Base-by-base conservation (phyloP, 2,113 vertebrate species). In the Cyprinodon brontotheroides region DNA sequence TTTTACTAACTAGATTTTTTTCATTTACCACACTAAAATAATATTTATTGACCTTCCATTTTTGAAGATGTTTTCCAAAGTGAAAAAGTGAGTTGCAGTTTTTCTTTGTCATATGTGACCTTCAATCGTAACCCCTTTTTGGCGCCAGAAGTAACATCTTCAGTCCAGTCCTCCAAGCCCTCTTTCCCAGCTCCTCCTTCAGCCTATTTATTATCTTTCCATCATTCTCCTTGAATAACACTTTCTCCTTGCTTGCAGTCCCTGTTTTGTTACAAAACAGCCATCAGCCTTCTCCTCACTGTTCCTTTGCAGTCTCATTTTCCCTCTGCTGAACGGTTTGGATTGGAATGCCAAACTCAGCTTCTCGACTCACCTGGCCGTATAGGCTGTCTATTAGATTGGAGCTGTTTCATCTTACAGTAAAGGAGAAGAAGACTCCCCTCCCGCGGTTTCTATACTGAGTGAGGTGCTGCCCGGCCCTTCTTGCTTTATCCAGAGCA, bases 321-420 rank as follows among this genome's bases (percentile, higher is more conserved):
- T 75, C 70, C 77, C 74, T 83, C 78, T 85, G 81, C n/a, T n/a
- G 75, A 84, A 82, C 76, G 65, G 68, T 84, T 81, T 88, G 83
- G 83, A 92, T 89, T 83, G 85, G 71, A 86, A 89, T 87, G 86
- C 85, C 78, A 75, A 86, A 75, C 75, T 65, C 77, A 68, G 71
- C 73, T 79, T 85, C 61, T 77, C 70, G 20, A 81, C 77, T 76
- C 13, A 9, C 68, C 48, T 78, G 15, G 84, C 88, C 86, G 82
- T 75, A n/a, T n/a, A 7, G 81, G 86, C 79, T 59, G 41, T 78
- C 67, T 77, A n/a, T 70, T 75, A 86, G 84, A 87, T 87, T 80
- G 86, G 91, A 85, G 82, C 64, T 73, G 85, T 85, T 86, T 88
- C 74, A 75, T 90, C 80, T 86, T 72, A n/a, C 75, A 77, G 71